phyloP scores from a whole-genome alignment of 2,113 vertebrate genomes.

The Rhea pennata region DNA sequence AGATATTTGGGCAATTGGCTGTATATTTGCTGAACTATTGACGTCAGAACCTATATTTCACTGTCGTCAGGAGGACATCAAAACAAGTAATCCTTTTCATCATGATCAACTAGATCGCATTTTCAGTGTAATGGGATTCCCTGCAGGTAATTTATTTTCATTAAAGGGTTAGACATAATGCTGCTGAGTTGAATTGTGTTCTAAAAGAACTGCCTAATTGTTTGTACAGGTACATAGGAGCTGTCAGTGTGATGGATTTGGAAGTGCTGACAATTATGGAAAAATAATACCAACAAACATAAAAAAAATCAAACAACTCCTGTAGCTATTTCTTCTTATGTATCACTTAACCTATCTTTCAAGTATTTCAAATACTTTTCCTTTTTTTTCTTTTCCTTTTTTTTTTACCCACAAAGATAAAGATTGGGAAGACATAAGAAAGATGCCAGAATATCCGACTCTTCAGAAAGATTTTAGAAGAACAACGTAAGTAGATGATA shows the following conservation, averaged over 20 bases:
- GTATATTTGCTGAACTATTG: constrained; percentile 97
- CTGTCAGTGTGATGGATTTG: constrained; percentile 30
- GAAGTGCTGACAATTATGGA: background rate
- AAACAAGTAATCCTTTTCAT: constrained; percentile 99
- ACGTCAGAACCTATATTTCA: constrained; percentile 98
- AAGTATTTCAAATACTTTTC: constrained; percentile 44
- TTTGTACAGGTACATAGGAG: background rate
- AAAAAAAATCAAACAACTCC: background rate
- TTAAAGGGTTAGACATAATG: background rate
- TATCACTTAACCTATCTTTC: background rate
- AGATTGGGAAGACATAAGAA: constrained; percentile 99
- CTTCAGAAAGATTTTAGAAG: constrained; percentile 98
- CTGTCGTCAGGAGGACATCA: constrained; percentile 99
- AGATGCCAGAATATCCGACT: constrained; percentile 99
- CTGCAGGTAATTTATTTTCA: constrained; percentile 87
- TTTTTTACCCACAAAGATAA: constrained; percentile 82
- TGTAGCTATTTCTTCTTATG: background rate
- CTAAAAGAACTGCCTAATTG: background rate
- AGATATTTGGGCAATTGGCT: constrained; percentile 99
- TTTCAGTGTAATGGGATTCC: constrained; percentile 99
- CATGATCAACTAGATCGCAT: constrained; percentile 98
- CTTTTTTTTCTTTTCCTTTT: background rate
- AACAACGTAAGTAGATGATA: constrained; percentile 90
- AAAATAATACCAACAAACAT: background rate
- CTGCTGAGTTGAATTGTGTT: background rate